Evolutionary conservation across 2,888 invertebrate species (phyloP).

Genomic region (Colletes collaris): DNA sequence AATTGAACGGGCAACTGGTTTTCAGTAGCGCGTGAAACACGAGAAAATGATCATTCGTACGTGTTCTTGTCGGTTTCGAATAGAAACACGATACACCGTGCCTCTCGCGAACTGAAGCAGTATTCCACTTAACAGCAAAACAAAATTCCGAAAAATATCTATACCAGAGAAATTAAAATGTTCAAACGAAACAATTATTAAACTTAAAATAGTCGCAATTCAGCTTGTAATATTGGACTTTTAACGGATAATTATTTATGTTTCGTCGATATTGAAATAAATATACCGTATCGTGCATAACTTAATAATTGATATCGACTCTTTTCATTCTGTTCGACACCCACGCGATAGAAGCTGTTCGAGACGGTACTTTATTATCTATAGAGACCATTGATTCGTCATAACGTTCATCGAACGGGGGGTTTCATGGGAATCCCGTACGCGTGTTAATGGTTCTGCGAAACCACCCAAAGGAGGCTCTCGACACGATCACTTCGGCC

Average conservation of each 20-base stretch:
- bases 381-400: slow-evolving; percentile 3
- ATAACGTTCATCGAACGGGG: background rate
- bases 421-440: background rate
- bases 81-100: background rate
- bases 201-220: too few relatives aligned
- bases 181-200: too few relatives aligned
- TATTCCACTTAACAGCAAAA: background rate
- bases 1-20: slow-evolving; percentile 1
- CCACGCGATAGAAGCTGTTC: slow-evolving; percentile 1
- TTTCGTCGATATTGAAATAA: too few relatives aligned
- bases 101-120: background rate
- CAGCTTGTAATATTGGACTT: too few relatives aligned
- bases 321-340: background rate
- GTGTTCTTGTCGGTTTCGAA: background rate
- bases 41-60: background rate
- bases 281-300: too few relatives aligned
- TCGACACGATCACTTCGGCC: slow-evolving; percentile 31
- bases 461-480: slow-evolving; percentile 39
- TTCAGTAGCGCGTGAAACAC: background rate
- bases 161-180: too few relatives aligned
- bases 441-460: slow-evolving; percentile 43
- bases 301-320: background rate
- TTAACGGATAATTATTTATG: too few relatives aligned
- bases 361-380: slow-evolving; percentile 5
- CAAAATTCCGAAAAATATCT: background rate